Percentiles rank a stretch among this genome's conserved stretches.
Evolutionary conservation across 2,888 invertebrate genomes (phyloP).

Genomic region (Agrenia bidenticulata): DNA sequence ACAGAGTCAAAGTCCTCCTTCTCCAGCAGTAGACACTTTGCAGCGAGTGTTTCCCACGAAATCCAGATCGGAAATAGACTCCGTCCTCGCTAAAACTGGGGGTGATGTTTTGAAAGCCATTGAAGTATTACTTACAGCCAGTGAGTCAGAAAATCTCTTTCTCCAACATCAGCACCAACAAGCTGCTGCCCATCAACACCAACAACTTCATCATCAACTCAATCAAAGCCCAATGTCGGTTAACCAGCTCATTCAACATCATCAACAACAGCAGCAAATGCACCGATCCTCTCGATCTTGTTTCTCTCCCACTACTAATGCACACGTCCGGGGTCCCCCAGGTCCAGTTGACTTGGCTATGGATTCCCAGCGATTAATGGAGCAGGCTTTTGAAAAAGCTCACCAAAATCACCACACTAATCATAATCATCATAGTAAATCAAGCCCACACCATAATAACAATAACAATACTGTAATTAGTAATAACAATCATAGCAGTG

Average conservation of each 20-base stretch:
- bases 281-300: conserved; percentile 23
- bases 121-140: conserved; percentile 68
- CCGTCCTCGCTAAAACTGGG: conserved; percentile 76
- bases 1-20: conserved; percentile 25
- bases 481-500: conserved; percentile 28
- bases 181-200: conserved; percentile 19
- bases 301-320: conserved; percentile 3
- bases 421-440: conserved; percentile 28
- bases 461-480: conserved; percentile 22
- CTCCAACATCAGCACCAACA: conserved; percentile 31
- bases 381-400: conserved; percentile 40
- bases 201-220: conserved; percentile 32
- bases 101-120: conserved; percentile 91
- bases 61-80: conserved; percentile 81
- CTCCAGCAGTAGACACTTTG: conserved; percentile 73
- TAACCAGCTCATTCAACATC: conserved; percentile 28
- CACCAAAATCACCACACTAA: conserved; percentile 24
- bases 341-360: conserved; percentile 48
- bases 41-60: conserved; percentile 86
- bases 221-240: conserved; percentile 19
- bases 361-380: conserved; percentile 45
- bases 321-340: conserved; percentile 21
- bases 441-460: background rate
- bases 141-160: conserved; percentile 36
- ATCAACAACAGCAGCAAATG: conserved; percentile 29